Conservation (phyloP, 30 jellyfish, hydroid and myxozoan genomes). For the Sanderia malayensis region DNA sequence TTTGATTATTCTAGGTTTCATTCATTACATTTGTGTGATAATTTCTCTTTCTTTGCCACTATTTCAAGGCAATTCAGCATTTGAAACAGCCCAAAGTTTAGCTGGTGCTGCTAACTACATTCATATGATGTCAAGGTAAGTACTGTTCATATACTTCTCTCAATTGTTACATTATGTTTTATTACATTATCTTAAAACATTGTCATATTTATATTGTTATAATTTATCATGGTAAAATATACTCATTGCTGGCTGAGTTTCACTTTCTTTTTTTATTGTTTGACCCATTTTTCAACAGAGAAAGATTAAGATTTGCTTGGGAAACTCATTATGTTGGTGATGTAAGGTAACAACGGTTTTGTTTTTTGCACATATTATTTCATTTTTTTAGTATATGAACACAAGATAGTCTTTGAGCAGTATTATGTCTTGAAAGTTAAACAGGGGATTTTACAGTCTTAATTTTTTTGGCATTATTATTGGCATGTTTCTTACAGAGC, state of each 20-base stretch:
- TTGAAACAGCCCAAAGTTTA: constrained; percentile 89
- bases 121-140: constrained; percentile 89
- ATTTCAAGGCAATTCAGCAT: constrained; percentile 77
- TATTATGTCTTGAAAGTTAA: too few relatives aligned
- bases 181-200: constrained; percentile 8
- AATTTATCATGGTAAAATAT: too few relatives aligned
- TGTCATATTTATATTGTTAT: too few relatives aligned
- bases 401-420: too few relatives aligned
- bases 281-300: constrained; percentile 38
- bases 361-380: too few relatives aligned
- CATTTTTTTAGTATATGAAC: too few relatives aligned
- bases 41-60: too few relatives aligned
- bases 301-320: constrained; percentile 90
- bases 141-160: background rate
- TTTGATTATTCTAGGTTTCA: background rate
- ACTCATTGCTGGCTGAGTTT: too few relatives aligned
- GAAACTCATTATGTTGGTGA: constrained; percentile 98
- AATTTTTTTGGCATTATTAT: too few relatives aligned
- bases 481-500: constrained; percentile 75
- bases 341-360: constrained; percentile 79
- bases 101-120: constrained; percentile 83
- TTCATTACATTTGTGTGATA: too few relatives aligned
- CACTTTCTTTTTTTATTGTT: too few relatives aligned
- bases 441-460: too few relatives aligned
- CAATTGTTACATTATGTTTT: background rate